Base-by-base conservation (phyloP, 2,113 vertebrate species). In the Addax nasomaculatus region DNA sequence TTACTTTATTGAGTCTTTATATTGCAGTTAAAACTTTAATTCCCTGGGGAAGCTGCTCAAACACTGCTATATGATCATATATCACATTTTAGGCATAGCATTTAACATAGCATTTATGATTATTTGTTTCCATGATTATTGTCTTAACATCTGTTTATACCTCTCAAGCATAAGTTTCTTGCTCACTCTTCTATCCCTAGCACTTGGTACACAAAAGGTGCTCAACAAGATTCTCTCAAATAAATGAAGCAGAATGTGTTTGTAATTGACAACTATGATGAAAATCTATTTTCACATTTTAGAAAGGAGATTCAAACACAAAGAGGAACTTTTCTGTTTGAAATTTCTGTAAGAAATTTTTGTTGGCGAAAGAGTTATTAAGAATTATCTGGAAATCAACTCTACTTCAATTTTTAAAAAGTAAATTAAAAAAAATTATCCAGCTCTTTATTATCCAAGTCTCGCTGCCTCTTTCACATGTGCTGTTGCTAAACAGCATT, bases 211-310 rank as follows among this genome's bases (percentile, higher is more conserved):
- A 51, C 25, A 96, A 51, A 94, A 25, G 60, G 7, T 6, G 2
- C n/a, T 86, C 64, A 57, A 91, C 43, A 55, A 85, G 36, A 9
- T 78, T 29, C 27, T 70, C 62, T 16, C 23, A 33, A 73, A 73
- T 76, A 88, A 93, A 73, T 85, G 55, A 83, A 89, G 17, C 17
- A 89, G 58, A 85, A 81, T 39, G 67, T 81, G 62, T 93, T 33
- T 85, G 23, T 43, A 92, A 83, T 7, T 73, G n/a, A n/a, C 17
- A 95, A 79, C 12, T 90, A 85, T 27, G 83, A 17, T 47, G 15
- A 92, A 95, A 80, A 89, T 84, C 53, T 81, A 85, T 15, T 85
- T 91, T 89, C 80, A 84, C 27, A 60, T 62, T 94, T 95, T 78
- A 83, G 43, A 79, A 43, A 89, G 11, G 30, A 94, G 25, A 97